phyloP scores from a whole-genome alignment of 2,888 invertebrate species.

The Galeopsomyia nigrocyanea region DNA sequence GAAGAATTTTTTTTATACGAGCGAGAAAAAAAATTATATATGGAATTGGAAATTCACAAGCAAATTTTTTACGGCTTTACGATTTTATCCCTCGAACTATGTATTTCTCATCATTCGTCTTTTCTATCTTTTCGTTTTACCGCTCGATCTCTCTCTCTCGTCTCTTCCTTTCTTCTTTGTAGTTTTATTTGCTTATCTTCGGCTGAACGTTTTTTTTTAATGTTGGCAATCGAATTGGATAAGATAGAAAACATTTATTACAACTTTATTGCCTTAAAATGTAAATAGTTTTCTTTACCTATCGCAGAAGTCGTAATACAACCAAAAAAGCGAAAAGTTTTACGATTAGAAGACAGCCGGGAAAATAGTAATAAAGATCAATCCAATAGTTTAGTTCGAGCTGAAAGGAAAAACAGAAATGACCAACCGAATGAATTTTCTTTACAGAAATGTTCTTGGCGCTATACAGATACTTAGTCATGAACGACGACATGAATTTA shows the following conservation, averaged over 20 bases:
- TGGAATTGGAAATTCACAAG: conserved; percentile 34
- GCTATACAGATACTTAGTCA: conserved; percentile 14
- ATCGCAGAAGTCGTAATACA: too few relatives aligned
- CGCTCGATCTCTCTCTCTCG: background rate
- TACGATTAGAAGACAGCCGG: too few relatives aligned
- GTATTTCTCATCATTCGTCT: conserved; percentile 17
- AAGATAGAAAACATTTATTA: too few relatives aligned
- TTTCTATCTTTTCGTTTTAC: background rate
- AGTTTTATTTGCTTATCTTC: background rate
- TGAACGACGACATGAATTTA: conserved; percentile 34
- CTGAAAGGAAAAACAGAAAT: too few relatives aligned
- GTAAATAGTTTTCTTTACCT: too few relatives aligned
- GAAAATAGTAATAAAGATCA: too few relatives aligned
- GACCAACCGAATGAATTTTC: background rate
- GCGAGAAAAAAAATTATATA: background rate
- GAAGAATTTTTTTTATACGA: background rate
- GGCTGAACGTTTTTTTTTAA: too few relatives aligned
- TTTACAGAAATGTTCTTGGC: conserved; percentile 43
- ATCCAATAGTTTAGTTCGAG: too few relatives aligned
- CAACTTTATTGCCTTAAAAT: too few relatives aligned
- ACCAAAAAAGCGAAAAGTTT: too few relatives aligned
- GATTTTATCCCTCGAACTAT: conserved; percentile 8
- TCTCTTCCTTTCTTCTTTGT: background rate
- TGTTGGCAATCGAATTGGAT: too few relatives aligned
- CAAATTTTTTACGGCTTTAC: conserved; percentile 34